Evolutionary conservation across 2,888 invertebrate genomes (phyloP), one percentile per base, ranked within the genome.

Genomic region (Antitype chi): DNA sequence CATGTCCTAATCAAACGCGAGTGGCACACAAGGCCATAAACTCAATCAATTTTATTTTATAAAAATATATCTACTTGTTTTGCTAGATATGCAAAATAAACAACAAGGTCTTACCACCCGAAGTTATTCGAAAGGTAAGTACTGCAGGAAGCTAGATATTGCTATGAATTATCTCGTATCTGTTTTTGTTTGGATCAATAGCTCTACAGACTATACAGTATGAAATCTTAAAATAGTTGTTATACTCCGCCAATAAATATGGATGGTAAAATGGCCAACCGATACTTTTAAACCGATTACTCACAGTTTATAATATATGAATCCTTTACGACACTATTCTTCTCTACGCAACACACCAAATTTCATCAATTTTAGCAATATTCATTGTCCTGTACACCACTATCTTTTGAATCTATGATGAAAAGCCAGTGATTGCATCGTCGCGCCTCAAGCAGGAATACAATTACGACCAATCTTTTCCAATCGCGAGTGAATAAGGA

Each of bases 401-500:
- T 92, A 92, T 91, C 91, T 94, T 91, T 92, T 91, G 85, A 90
- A 93, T 89, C 91, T 88, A 80, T 91, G 90, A 88, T 90, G 90
- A 80, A 90, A 91, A 84, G 82, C 87, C 78, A 91, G 88, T 74
- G 88, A 87, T 89, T 90, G 87, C 93, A 93, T 92, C 89, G 88
- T 93, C 84, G 83, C 79, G 72, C 83, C 78, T 88, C 82, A 85
- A 74, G 62, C 78, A 68, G 70, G 72, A 70, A 84, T 86, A 81
- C 62, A 73, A 81, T 85, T 80, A 84, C 32, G 64, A 81, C 76
- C 59, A 86, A 84, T 81, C 89, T 85, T 87, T 87, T 87, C 82
- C 85, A 89, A 85, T 89, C 87, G 82, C 82, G 73, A 83, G 74
- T 86, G 83, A 87, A 71, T 88, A 85, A 2, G 81, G 80, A 86